Evolutionary conservation across 1,140 invertebrate species (phyloP).

Genomic region (Scaptomyza graminum): DNA sequence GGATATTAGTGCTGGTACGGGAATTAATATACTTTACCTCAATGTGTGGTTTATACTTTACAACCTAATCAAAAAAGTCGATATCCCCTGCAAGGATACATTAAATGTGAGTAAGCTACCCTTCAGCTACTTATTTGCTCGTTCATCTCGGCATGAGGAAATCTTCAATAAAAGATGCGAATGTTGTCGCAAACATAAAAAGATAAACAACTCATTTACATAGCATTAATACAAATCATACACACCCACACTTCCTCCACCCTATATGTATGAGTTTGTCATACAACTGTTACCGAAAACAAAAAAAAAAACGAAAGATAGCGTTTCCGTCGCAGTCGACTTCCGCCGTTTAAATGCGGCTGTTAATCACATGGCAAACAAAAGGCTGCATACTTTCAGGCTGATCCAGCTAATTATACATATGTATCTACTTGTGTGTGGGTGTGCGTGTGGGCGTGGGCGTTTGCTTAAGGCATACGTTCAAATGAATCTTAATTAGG

Average conservation of each 20-base stretch:
- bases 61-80: neutral
- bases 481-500: slow-evolving; percentile 53
- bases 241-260: neutral
- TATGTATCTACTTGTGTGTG: slow-evolving; percentile 41
- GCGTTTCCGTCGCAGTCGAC: slow-evolving; percentile 12
- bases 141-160: slow-evolving; percentile 56
- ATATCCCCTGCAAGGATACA: neutral
- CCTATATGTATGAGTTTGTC: slow-evolving; percentile 12
- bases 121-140: slow-evolving; percentile 69
- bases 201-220: slow-evolving; percentile 77
- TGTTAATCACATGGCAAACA: slow-evolving; percentile 76
- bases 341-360: slow-evolving; percentile 46
- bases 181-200: slow-evolving; percentile 58
- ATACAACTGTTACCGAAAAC: slow-evolving; percentile 29
- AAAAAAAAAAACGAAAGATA: neutral
- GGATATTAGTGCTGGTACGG: too few relatives aligned
- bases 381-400: slow-evolving; percentile 65
- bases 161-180: slow-evolving; percentile 71
- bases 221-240: slow-evolving; percentile 75
- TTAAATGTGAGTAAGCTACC: neutral
- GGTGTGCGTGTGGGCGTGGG: slow-evolving; percentile 13
- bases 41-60: neutral
- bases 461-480: slow-evolving; percentile 32
- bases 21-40: too few relatives aligned
- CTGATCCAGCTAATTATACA: slow-evolving; percentile 55